A percentile compares a stretch with the other conserved stretches of the same genome.
phyloP scores from a whole-genome alignment of 2,797 vertebrate species.

The Pipistrellus kuhlii region DNA sequence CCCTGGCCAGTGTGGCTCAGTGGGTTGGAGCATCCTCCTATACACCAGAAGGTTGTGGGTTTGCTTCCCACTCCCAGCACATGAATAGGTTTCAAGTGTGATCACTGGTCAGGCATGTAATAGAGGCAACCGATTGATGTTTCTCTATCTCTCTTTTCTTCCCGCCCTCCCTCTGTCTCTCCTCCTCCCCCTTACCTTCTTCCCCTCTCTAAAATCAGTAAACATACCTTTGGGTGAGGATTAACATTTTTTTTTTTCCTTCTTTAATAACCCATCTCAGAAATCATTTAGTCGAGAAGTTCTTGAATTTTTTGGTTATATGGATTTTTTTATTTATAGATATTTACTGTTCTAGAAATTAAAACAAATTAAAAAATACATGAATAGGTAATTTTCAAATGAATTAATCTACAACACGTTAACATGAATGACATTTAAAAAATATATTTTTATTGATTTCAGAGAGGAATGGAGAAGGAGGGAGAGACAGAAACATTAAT shows the following conservation, averaged over 20 bases:
- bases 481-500: too few species aligned
- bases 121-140: background rate
- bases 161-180: too few species aligned
- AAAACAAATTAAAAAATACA: conserved; percentile 21
- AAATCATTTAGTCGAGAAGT: background rate
- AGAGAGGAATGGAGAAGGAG: too few species aligned
- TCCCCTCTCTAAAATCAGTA: background rate
- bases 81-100: background rate
- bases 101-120: background rate
- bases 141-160: background rate
- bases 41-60: background rate
- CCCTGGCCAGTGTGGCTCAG: background rate
- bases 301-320: background rate
- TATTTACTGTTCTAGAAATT: background rate
- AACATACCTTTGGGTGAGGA: background rate
- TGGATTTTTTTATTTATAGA: conserved; percentile 10
- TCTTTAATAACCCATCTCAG: background rate
- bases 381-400: background rate
- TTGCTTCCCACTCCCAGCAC: background rate
- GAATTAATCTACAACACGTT: background rate
- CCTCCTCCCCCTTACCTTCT: too few species aligned
- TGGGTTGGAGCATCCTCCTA: background rate
- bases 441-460: too few species aligned
- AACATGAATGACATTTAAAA: background rate
- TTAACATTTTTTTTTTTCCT: background rate